These are phyloP conservation scores for Acanthosepion esculentum DNA, from an alignment of 2,888 invertebrate species.

Conservation along the genomic window DNA sequence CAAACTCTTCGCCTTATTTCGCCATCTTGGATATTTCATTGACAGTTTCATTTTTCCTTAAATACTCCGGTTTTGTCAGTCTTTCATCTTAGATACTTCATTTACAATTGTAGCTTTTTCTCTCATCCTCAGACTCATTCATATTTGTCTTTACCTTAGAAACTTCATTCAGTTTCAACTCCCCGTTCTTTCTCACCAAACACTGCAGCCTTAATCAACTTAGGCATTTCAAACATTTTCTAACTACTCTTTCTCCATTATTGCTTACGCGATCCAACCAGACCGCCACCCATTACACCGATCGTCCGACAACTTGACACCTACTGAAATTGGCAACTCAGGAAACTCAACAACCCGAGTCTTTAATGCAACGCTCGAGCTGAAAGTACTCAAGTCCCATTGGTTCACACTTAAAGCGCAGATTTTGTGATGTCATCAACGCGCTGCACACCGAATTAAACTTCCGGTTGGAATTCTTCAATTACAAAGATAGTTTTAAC, in stretches of 20 bases:
- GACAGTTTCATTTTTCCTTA: background rate
- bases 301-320: background rate
- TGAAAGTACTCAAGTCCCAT: conserved; percentile 3
- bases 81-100: too few relatives aligned
- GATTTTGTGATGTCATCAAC: background rate
- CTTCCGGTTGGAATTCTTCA: conserved; percentile 22
- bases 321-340: background rate
- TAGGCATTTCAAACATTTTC: background rate
- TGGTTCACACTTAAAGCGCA: background rate
- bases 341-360: conserved; percentile 33
- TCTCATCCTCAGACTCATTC: background rate
- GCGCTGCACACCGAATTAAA: background rate
- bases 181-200: background rate
- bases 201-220: background rate
- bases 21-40: background rate
- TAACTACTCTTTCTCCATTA: background rate
- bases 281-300: background rate
- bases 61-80: too few relatives aligned
- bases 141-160: background rate
- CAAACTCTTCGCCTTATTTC: background rate
- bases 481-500: background rate
- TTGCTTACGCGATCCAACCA: background rate
- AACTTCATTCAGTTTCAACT: background rate
- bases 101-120: too few relatives aligned
- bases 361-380: background rate